phyloP scores from a whole-genome alignment of 2,113 vertebrate species.

The Rhinopithecus roxellana region DNA sequence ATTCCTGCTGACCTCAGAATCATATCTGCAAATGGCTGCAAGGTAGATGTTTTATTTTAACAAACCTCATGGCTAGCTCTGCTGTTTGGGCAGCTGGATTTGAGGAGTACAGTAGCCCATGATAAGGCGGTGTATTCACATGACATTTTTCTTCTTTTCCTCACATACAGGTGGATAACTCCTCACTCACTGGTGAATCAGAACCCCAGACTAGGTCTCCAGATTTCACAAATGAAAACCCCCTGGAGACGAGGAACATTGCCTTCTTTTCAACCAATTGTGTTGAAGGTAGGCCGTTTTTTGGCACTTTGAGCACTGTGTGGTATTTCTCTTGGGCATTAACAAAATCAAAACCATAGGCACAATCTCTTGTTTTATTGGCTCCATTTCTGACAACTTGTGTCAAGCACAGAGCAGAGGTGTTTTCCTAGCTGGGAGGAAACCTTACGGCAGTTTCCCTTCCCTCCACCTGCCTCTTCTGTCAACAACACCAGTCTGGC shows the following conservation, averaged over 20 bases:
- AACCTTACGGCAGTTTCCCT: background rate
- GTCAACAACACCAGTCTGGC: background rate
- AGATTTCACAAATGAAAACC: conserved; percentile 89
- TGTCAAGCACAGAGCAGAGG: background rate
- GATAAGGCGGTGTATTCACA: rapidly evolving
- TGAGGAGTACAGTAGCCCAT: rapidly evolving
- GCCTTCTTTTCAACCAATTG: conserved; percentile 92
- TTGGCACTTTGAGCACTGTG: rapidly evolving
- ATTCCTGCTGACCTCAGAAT: conserved; percentile 97
- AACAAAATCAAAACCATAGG: rapidly evolving
- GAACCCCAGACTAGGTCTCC: conserved; percentile 89
- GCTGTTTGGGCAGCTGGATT: rapidly evolving
- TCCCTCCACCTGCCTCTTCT: rapidly evolving
- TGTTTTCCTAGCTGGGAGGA: background rate
- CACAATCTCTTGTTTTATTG: rapidly evolving
- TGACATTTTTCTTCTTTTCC: rapidly evolving
- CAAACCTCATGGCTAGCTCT: background rate
- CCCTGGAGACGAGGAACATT: conserved; percentile 88
- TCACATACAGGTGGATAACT: conserved; percentile 93
- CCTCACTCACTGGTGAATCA: conserved; percentile 92
- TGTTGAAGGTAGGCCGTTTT: conserved; percentile 84
- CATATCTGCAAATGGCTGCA: conserved; percentile 96
- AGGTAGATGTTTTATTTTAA: conserved; percentile 81
- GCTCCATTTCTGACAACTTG: background rate
- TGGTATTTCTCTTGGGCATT: background rate